A percentile compares a stretch with the other conserved stretches of the same genome.
These are phyloP conservation scores for Pelodytes ibericus DNA, from an alignment of 2,797 vertebrate genomes.

Conservation along the genomic window DNA sequence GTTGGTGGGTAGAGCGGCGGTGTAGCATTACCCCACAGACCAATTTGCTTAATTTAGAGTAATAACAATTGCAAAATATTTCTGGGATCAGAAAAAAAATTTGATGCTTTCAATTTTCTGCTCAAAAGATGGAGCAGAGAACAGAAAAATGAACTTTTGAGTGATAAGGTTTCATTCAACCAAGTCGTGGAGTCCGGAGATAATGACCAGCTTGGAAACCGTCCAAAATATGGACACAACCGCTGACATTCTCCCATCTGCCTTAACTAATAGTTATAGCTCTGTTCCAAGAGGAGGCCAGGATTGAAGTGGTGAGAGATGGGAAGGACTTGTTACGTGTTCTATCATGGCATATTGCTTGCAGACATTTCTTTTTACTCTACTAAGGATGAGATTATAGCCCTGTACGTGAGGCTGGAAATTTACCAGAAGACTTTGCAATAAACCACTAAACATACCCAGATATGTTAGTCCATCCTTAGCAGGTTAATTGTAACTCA, in stretches of 20 bases:
- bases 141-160: slow-evolving; percentile 52
- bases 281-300: slow-evolving; percentile 46
- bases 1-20: slow-evolving; percentile 4
- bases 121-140: slow-evolving; percentile 41
- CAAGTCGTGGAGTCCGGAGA: slow-evolving; percentile 56
- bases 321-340: slow-evolving; percentile 9
- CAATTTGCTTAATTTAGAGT: slow-evolving; percentile 34
- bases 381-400: slow-evolving; percentile 82
- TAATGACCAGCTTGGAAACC: slow-evolving; percentile 57
- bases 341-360: slow-evolving; percentile 63
- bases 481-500: too few relatives aligned
- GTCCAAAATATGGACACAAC: slow-evolving; percentile 58
- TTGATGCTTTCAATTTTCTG: slow-evolving; percentile 54
- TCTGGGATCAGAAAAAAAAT: slow-evolving; percentile 34
- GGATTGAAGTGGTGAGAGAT: slow-evolving; percentile 7
- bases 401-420: slow-evolving; percentile 78
- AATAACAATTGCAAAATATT: slow-evolving; percentile 31
- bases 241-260: slow-evolving; percentile 53
- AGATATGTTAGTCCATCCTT: slow-evolving; percentile 53
- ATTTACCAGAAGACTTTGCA: slow-evolving; percentile 81
- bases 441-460: slow-evolving; percentile 81
- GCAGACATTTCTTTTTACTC: slow-evolving; percentile 69
- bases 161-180: slow-evolving; percentile 58
- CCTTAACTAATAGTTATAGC: slow-evolving; percentile 55
- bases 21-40: slow-evolving; percentile 28